A percentile compares a stretch with the other conserved stretches of the same genome.
Conservation (phyloP, 2,888 invertebrate genomes). For the Capitulum mitella region DNA sequence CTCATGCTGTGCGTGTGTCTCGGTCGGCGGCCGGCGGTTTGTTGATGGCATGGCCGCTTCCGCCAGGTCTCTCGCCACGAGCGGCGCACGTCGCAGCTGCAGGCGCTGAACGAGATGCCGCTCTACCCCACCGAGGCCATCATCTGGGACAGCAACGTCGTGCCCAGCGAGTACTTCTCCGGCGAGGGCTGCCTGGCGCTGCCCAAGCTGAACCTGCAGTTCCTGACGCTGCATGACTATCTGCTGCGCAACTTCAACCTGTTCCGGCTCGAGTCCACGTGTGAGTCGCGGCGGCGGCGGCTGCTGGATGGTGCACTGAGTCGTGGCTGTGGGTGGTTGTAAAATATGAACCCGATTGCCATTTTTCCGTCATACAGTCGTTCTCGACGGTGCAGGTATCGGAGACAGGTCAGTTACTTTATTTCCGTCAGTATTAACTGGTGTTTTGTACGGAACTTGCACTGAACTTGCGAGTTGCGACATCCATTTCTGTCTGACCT, state of each 20-base stretch:
- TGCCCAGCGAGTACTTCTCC: conserved; percentile 93
- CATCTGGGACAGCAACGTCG: conserved; percentile 98
- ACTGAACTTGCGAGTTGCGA: no score
- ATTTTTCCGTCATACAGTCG: no score
- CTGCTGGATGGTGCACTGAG: background rate
- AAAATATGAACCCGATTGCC: no score
- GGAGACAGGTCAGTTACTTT: no score
- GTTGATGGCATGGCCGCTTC: no score
- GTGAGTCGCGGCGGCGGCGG: conserved; percentile 55
- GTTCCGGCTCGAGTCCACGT: conserved; percentile 95
- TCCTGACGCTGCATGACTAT: conserved; percentile 96
- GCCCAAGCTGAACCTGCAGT: conserved; percentile 96
- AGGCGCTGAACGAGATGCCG: conserved; percentile 94
- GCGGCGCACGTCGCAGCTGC: conserved; percentile 79
- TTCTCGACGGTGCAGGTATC: no score
- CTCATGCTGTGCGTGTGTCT: no score
- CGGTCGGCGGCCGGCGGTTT: no score
- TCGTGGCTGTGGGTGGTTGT: background rate
- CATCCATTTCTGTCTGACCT: no score
- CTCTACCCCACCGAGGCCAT: conserved; percentile 96
- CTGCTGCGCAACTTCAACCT: conserved; percentile 92
- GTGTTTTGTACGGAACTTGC: no score
- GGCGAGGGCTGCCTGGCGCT: conserved; percentile 92
- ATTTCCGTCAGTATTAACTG: no score
- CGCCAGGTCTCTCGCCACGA: conserved; percentile 68